A percentile compares a stretch with the other conserved stretches of the same genome.
Conservation (phyloP, 2,797 vertebrate species). For the Sphaeramia orbicularis region DNA sequence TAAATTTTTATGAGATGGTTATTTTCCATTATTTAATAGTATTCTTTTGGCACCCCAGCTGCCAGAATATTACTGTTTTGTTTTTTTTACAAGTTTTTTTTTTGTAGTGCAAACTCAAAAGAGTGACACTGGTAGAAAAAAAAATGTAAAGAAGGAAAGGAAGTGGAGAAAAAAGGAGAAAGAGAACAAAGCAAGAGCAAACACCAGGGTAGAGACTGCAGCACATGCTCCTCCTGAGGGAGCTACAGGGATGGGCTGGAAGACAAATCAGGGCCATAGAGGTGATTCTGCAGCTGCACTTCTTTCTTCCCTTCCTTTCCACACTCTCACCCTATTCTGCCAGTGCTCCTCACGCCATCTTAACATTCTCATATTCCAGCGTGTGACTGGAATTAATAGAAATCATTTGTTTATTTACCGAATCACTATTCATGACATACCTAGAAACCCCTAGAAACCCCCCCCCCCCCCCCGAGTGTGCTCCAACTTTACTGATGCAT, state of each 20-base stretch:
- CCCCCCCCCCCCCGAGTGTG: slow-evolving; percentile 15
- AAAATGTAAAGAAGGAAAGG: slow-evolving; percentile 22
- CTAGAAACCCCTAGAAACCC: not conserved
- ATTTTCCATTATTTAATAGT: too few species aligned
- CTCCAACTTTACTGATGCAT: slow-evolving; percentile 48
- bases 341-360: slow-evolving; percentile 28
- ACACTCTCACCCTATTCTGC: not conserved
- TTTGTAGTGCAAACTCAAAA: slow-evolving; percentile 18
- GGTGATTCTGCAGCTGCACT: slow-evolving; percentile 73
- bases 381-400: slow-evolving; percentile 40
- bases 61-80: too few species aligned
- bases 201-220: slow-evolving; percentile 64
- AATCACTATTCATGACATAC: slow-evolving; percentile 58
- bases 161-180: slow-evolving; percentile 22
- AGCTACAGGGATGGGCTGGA: slow-evolving; percentile 60
- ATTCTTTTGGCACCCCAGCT: too few species aligned
- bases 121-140: not conserved
- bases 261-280: slow-evolving; percentile 77
- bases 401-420: slow-evolving; percentile 46
- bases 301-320: slow-evolving; percentile 28
- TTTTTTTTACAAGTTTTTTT: too few species aligned
- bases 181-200: slow-evolving; percentile 66
- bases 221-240: slow-evolving; percentile 66
- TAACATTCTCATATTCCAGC: slow-evolving; percentile 3
- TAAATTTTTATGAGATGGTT: too few species aligned